These are phyloP conservation scores for Ceyx cyanopectus DNA, from an alignment of 2,113 vertebrate species.

Conservation along the genomic window DNA sequence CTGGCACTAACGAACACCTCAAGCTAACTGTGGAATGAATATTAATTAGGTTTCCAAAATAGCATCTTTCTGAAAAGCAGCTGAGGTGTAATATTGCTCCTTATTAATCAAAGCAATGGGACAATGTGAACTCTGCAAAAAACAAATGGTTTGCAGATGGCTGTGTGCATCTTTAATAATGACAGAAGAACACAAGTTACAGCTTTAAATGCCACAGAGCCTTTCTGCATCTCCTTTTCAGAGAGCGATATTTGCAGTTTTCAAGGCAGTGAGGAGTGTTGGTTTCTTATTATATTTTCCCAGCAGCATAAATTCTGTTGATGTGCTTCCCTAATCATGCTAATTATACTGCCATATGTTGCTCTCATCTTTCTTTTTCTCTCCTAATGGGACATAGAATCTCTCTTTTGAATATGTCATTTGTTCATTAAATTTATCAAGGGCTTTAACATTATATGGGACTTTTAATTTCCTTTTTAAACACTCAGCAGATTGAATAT, in stretches of 20 bases:
- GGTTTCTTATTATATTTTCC: constrained; percentile 73
- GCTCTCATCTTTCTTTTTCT: constrained; percentile 70
- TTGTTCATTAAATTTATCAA: constrained; percentile 73
- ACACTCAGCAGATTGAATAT: constrained; percentile 54
- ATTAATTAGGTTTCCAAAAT: constrained; percentile 66
- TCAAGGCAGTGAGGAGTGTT: constrained; percentile 40
- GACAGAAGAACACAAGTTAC: constrained; percentile 68
- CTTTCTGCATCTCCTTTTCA: constrained; percentile 59
- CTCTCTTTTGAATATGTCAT: constrained; percentile 71
- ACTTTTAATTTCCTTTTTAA: constrained; percentile 72
- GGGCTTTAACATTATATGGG: constrained; percentile 64
- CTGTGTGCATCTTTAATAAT: constrained; percentile 64
- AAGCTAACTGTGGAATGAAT: constrained; percentile 54
- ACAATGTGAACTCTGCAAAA: constrained; percentile 62
- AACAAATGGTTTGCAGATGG: constrained; percentile 68
- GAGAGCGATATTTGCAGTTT: constrained; percentile 63
- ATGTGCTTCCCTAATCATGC: constrained; percentile 64
- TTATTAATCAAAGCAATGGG: constrained; percentile 57
- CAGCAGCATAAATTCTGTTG: constrained; percentile 64
- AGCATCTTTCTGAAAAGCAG: constrained; percentile 65
- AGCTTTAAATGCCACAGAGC: constrained; percentile 69
- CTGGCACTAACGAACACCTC: constrained; percentile 59
- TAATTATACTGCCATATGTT: constrained; percentile 78
- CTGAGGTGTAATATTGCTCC: constrained; percentile 60
- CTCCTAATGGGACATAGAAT: constrained; percentile 68